Evolutionary conservation across 2,113 vertebrate species (phyloP), one percentile per base, ranked within the genome.

Genomic region (Xenopus laevis): DNA sequence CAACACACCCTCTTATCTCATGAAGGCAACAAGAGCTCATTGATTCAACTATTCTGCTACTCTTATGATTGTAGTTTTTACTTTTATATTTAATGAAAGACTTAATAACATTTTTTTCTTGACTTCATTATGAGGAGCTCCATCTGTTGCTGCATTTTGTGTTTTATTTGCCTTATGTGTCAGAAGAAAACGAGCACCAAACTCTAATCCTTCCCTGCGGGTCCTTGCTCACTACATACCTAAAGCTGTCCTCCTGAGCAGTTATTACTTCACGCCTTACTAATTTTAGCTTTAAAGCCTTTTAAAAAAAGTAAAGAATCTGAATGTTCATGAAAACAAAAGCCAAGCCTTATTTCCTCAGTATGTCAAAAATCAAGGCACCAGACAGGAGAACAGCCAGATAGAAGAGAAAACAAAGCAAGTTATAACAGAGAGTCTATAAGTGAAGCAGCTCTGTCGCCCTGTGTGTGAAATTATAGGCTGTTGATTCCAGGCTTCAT

Each of bases 321-420:
- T 33, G 13, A 58, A 61, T 30, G 61, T 64, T 68, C 55, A 66
- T 52, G 33, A 75, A 73, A 68, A 74, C 55, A 68, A 66, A 61
- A 61, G 55, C 72, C 65, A 68, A 68, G 65, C 53, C 72, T 45
- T 58, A 52, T 74, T 68, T 74, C 72, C 72, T 74, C 72, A 47
- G 44, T 21, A 47, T 68, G 65, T 74, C 53, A 61, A 45, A 61
- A 53, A 46, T 46, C 53, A 23, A 59, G 64, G 64, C 63, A 68
- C 44, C 21, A 73, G 62, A 65, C 50, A 73, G 62, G 33, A 71
- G 70, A 71, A 27, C 62, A 73, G 50, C 33, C 50, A 58, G 23
- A 13, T 50, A 57, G 53, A 67, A 74, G 65, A 74, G 59, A 55
- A 67, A 74, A 74, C 71, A 74, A 40, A 44, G 55, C 52, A 46